Evolutionary conservation across 2,113 vertebrate genomes (phyloP).

Genomic region (Nyctibius bracteatus): DNA sequence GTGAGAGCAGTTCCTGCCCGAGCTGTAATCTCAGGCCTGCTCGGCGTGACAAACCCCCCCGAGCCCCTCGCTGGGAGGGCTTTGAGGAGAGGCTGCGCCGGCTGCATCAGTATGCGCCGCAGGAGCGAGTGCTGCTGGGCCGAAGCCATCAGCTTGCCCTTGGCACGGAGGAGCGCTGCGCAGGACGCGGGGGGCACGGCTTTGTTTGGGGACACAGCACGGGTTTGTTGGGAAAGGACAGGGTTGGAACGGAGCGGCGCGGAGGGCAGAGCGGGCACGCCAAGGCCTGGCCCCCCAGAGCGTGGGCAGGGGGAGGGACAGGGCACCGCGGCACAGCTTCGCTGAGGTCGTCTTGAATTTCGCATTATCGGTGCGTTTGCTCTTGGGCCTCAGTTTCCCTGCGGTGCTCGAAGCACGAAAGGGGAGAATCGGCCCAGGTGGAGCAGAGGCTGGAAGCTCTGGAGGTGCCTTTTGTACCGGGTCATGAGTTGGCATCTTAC

Average conservation of each 20-base stretch:
- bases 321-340: too few relatives aligned
- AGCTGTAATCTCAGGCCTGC: neutral
- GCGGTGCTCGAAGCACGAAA: neutral
- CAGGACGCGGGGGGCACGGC: neutral
- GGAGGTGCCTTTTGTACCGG: rapidly evolving
- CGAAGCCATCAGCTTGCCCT: neutral
- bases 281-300: neutral
- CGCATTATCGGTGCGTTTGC: rapidly evolving
- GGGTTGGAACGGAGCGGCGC: neutral
- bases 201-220: slow-evolving; percentile 34
- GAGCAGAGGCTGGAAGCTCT: neutral
- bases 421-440: neutral
- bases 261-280: neutral
- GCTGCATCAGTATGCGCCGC: neutral
- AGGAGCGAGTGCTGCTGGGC: neutral
- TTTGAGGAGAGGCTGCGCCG: neutral
- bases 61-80: neutral
- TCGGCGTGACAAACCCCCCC: neutral
- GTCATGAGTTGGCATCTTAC: rapidly evolving
- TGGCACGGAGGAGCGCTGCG: neutral
- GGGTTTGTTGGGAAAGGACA: slow-evolving; percentile 33
- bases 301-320: neutral
- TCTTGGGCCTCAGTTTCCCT: neutral
- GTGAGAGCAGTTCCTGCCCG: neutral
- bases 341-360: neutral